phyloP scores from a whole-genome alignment of 2,113 vertebrate genomes.

The Andinoacara biseriatus region DNA sequence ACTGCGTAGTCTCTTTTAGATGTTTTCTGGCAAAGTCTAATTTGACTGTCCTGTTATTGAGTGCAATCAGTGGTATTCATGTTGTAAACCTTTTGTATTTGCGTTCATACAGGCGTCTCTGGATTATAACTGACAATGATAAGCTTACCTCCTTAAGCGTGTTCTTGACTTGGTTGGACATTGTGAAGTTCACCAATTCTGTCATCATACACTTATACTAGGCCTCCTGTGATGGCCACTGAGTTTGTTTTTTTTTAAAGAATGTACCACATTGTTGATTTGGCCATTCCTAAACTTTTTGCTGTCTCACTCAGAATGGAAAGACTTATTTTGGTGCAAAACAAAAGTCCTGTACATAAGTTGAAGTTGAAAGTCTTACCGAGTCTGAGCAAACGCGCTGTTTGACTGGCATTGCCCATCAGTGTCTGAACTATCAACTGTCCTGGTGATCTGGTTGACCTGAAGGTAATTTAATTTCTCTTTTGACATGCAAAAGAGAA shows the following conservation, averaged over 20 bases:
- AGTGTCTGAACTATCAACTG: not conserved
- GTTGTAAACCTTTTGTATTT: not conserved
- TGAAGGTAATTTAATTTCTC: not conserved
- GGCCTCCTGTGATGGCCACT: not conserved
- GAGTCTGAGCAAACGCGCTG: not conserved
- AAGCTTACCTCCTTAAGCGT: not conserved
- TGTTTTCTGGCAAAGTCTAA: not conserved
- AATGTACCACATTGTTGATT: not conserved
- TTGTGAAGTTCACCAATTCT: not conserved
- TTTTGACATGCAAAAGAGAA: not conserved
- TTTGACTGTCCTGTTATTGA: not conserved
- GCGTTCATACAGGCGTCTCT: not conserved
- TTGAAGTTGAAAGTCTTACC: not conserved
- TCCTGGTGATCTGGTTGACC: not conserved
- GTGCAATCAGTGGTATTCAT: not conserved
- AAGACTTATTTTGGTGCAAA: not conserved
- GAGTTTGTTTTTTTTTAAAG: too few species aligned
- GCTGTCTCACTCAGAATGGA: not conserved
- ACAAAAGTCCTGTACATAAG: not conserved
- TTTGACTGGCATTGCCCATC: not conserved
- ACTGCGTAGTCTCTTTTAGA: not conserved
- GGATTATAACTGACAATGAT: not conserved
- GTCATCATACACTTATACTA: not conserved
- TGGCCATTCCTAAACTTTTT: not conserved
- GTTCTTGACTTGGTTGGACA: not conserved